These are phyloP conservation scores for Lasioglossum figueresi DNA, from an alignment of 2,888 invertebrate genomes.

Conservation along the genomic window DNA sequence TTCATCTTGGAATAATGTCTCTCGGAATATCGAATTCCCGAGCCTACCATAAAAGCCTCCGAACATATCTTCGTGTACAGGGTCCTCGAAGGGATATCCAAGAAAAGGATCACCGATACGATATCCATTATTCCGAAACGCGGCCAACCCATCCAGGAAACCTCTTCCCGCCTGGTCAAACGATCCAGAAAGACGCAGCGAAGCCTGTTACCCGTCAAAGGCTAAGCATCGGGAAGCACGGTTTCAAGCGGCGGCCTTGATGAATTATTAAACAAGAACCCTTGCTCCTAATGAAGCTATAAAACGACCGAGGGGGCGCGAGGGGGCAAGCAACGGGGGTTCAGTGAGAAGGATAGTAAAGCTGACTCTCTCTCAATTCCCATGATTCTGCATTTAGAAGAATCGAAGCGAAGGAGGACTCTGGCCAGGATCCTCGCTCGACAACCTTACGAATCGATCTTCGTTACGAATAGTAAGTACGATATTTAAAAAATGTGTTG, in stretches of 20 bases:
- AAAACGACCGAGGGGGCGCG: slow-evolving; percentile 68
- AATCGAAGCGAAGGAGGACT: not conserved
- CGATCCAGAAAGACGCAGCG: not conserved
- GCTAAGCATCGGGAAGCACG: slow-evolving; percentile 54
- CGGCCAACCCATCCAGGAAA: not conserved
- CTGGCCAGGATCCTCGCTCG: not conserved
- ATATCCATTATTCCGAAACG: slow-evolving; percentile 1
- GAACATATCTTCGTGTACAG: not conserved
- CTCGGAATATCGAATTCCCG: not conserved
- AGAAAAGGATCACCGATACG: too few species aligned
- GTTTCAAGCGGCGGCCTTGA: slow-evolving; percentile 64
- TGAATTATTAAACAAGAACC: slow-evolving; percentile 80
- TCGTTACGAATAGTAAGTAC: not conserved
- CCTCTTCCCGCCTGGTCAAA: not conserved
- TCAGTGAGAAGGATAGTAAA: slow-evolving; percentile 22
- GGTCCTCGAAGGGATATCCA: not conserved
- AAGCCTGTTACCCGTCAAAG: slow-evolving; percentile 68
- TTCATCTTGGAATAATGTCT: not conserved
- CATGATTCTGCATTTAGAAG: not conserved
- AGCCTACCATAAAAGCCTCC: not conserved
- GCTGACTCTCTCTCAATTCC: slow-evolving; percentile 7
- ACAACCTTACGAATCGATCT: too few species aligned
- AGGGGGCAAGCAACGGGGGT: slow-evolving; percentile 30
- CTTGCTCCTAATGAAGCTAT: slow-evolving; percentile 78
- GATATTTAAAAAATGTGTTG: not conserved